Evolutionary conservation across 2,888 invertebrate genomes (phyloP).

Genomic region (Diaphora mendica): DNA sequence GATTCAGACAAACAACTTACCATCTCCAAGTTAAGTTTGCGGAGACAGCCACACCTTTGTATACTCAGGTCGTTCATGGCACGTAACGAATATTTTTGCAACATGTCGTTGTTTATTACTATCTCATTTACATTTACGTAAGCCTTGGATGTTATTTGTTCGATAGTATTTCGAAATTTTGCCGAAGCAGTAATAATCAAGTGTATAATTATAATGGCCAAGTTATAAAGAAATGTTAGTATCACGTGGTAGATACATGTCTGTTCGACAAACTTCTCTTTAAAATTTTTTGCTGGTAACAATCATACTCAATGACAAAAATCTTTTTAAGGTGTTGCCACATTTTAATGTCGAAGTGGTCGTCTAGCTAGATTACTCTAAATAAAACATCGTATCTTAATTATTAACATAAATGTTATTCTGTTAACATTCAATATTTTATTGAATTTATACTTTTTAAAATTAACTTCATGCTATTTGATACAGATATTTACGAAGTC

Average conservation of each 20-base stretch:
- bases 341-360: neutral
- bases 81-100: conserved; percentile 40
- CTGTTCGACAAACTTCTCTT: neutral
- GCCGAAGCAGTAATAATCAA: neutral
- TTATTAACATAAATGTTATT: neutral
- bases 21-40: conserved; percentile 49
- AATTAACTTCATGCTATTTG: neutral
- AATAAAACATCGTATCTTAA: neutral
- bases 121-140: conserved; percentile 45
- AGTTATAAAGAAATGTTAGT: neutral
- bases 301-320: neutral
- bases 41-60: conserved; percentile 43
- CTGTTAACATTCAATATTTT: no score
- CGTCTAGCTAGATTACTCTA: no score
- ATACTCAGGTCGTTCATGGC: conserved; percentile 32
- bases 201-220: neutral
- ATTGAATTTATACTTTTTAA: no score
- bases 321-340: neutral
- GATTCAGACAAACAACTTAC: conserved; percentile 35
- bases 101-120: conserved; percentile 33
- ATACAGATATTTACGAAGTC: neutral
- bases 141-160: conserved; percentile 22
- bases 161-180: conserved; percentile 11
- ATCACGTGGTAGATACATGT: neutral
- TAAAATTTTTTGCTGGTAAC: neutral